Base-by-base conservation (phyloP, 2,797 vertebrate genomes). In the Percopsis omiscomaycus region DNA sequence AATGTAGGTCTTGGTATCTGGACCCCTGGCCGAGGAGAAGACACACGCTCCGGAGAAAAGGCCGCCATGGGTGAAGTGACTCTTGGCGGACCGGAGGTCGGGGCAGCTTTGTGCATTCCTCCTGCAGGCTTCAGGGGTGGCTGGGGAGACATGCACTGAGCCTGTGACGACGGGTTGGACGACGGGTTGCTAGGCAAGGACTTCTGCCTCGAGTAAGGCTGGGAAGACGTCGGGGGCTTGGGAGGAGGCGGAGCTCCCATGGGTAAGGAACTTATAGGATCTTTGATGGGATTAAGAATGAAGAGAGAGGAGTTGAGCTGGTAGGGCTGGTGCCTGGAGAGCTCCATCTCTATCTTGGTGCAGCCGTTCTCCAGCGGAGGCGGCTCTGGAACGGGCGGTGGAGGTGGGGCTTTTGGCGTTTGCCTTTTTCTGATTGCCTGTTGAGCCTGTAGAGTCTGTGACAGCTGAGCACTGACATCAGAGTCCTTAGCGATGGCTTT, bases 1-100 rank as follows among this genome's bases (percentile, higher is more conserved):
- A 97, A 99, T 22, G 91, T 95, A 27, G 98, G 98, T 70, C 95
- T 93, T 9, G 97, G 96, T 3, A 94, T 94, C 81, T 97, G 96
- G 71, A 91, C 72, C 16, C 77, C 83, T 0, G 84, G 89, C 53
- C 94, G 88, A 3, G 94, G 92, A 0, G 95, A 94, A 73, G 94
- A 89, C 14, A 93, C 90, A 66, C 86, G 88, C 70, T 94, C 94
- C 51, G 89, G 87, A 74, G 91, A 85, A 77, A 87, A 83, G 48
- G 87, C 67, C 6, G 85, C 74, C 78, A 85, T 75, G 0, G 93
- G 89, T 5, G 95, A 94, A 60, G 86, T 87, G 3, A 94, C 86
- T 56, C 92, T 89, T 13, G 79, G 71, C 28, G 92, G 89, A 28
- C 74, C 77, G 3, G 80, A 78, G 56, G 79, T 68, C 0, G 74